Percentiles rank a stretch among this genome's conserved stretches.
phyloP scores from a whole-genome alignment of 2,888 invertebrate genomes.

The Diloba caeruleocephala region DNA sequence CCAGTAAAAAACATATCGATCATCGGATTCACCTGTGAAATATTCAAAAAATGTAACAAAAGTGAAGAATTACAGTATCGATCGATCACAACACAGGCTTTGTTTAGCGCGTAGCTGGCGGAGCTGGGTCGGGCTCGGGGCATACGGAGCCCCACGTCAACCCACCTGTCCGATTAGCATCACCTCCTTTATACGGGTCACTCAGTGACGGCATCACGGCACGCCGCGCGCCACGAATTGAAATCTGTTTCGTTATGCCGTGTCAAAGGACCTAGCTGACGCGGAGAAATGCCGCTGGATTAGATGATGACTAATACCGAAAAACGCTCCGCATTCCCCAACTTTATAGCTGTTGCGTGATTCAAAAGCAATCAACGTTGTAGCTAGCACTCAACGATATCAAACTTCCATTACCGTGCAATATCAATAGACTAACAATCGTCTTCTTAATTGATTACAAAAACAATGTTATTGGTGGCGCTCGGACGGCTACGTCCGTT shows the following conservation, averaged over 20 bases:
- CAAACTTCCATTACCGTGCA: slow-evolving; percentile 74
- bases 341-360: slow-evolving; percentile 73
- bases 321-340: slow-evolving; percentile 59
- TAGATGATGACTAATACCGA: slow-evolving; percentile 80
- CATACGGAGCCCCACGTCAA: slow-evolving; percentile 71
- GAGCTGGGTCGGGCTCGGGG: slow-evolving; percentile 56
- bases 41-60: slow-evolving; percentile 59
- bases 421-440: slow-evolving; percentile 73
- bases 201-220: slow-evolving; percentile 73
- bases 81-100: slow-evolving; percentile 75
- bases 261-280: slow-evolving; percentile 82
- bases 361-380: slow-evolving; percentile 79
- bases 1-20: slow-evolving; percentile 48
- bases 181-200: slow-evolving; percentile 83
- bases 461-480: slow-evolving; percentile 66
- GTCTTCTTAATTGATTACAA: slow-evolving; percentile 82
- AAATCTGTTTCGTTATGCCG: slow-evolving; percentile 86
- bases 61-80: slow-evolving; percentile 67
- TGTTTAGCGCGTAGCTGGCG: slow-evolving; percentile 62
- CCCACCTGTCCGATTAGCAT: slow-evolving; percentile 88
- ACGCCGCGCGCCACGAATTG: slow-evolving; percentile 75
- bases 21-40: slow-evolving; percentile 50
- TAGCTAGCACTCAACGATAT: slow-evolving; percentile 80
- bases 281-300: slow-evolving; percentile 75
- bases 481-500: slow-evolving; percentile 59